Evolutionary conservation across 2,113 vertebrate genomes (phyloP).

Genomic region (Catagonus wagneri): DNA sequence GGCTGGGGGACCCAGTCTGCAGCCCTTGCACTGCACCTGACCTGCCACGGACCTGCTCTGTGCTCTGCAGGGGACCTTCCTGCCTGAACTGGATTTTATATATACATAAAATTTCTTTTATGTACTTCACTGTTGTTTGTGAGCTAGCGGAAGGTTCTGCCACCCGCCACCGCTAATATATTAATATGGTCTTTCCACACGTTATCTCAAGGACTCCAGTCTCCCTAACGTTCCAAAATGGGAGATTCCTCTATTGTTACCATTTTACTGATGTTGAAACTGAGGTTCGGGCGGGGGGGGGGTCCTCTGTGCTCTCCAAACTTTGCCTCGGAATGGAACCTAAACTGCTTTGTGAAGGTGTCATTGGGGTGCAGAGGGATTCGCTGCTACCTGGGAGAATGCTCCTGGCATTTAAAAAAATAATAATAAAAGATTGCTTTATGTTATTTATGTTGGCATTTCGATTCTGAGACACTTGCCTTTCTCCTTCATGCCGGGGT

Average conservation of each 20-base stretch:
- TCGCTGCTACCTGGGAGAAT: neutral
- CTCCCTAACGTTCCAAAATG: rapidly evolving
- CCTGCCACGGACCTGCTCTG: neutral
- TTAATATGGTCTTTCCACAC: too few species aligned
- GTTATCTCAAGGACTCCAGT: neutral
- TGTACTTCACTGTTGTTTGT: neutral
- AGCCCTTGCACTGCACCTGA: neutral
- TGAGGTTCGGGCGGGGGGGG: neutral
- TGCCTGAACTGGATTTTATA: neutral
- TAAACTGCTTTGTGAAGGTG: rapidly evolving
- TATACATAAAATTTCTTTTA: neutral
- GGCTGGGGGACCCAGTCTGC: neutral
- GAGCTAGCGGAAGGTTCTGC: neutral
- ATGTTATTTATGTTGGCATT: neutral
- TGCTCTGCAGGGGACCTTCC: neutral
- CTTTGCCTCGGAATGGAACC: neutral
- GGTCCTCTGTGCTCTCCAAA: neutral
- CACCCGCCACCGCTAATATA: neutral
- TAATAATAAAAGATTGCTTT: constrained; percentile 6
- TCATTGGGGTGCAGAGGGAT: neutral
- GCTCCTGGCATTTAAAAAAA: too few species aligned
- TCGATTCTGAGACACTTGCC: neutral
- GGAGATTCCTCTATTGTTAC: neutral
- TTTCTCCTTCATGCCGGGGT: neutral
- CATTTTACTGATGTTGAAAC: neutral